phyloP scores from a whole-genome alignment of 2,113 vertebrate species.

The Pedetes capensis region DNA sequence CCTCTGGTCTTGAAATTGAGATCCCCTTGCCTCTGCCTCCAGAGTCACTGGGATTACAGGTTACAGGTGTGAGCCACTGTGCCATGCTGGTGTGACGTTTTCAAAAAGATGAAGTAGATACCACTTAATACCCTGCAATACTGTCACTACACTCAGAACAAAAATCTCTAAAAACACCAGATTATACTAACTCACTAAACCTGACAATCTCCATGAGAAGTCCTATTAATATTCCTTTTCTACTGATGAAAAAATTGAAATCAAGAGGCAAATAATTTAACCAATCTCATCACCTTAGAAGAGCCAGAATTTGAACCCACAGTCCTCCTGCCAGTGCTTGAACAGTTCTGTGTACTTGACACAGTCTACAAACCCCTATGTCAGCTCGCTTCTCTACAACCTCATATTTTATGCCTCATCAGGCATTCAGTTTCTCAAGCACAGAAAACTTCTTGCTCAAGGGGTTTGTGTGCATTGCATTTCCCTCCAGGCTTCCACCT shows the following conservation, averaged over 20 bases:
- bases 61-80: too few species aligned
- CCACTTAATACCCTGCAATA: neutral
- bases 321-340: neutral
- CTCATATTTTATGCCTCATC: neutral
- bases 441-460: neutral
- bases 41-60: too few species aligned
- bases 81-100: too few species aligned
- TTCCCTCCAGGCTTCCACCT: neutral
- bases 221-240: neutral
- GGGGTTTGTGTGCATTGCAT: neutral
- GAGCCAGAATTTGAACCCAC: neutral
- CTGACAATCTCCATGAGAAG: neutral
- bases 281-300: neutral
- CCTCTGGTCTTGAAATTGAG: too few species aligned
- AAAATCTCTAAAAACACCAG: neutral
- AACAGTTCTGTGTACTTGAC: neutral
- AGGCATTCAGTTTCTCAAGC: neutral
- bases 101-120: conserved; percentile 13
- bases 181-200: neutral
- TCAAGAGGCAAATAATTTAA: neutral
- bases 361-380: neutral
- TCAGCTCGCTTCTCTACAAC: neutral
- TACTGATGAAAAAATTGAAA: neutral
- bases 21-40: too few species aligned
- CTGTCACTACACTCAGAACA: neutral